Evolutionary conservation across 2,888 invertebrate genomes (phyloP), one percentile per base, ranked within the genome.

Genomic region (Leucophora obtusa): DNA sequence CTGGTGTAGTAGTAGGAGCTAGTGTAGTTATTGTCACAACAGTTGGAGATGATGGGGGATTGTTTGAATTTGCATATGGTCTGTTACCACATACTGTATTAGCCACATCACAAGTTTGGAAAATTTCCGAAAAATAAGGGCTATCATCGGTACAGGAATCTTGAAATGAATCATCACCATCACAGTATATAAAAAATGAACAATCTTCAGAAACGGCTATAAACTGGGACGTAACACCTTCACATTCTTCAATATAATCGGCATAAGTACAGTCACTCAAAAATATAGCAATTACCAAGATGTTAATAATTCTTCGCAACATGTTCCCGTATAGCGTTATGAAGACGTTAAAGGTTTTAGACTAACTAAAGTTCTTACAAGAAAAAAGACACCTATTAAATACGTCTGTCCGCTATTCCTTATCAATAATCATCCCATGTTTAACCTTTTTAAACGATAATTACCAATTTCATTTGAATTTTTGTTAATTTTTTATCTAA

Each of bases 171-270:
- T 87, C 84, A 0, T 85, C 83, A 0, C 85, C 85, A 77, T 87
- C 82, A 68, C 89, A 89, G 58, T 86, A 84, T 8, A 89, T 86
- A 47, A 83, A 88, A 58, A 82, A 84, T 14, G 86, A 84, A 83
- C 89, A 89, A 7, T 85, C 84, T 3, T 85, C 85, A 1, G 84
- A 83, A 50, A 85, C 85, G 0, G 82, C 58, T 6, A 86, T 74
- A 15, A 83, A 85, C 1, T 50, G 84, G 3, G 85, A 70, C 14
- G 84, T 84, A 7, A 84, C 83, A 21, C 82, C 85, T 11, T 84
- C 84, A 79, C 89, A 89, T 65, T 88, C 87, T 38, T 75, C 53
- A 0, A 86, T 85, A n/a, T 82, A 83, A 1, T 82, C 87, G 47
- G 84, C 84, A 56, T 54, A 14, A 17, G n/a, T n/a, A 9, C n/a